Percentiles rank a stretch among this genome's conserved stretches.
Evolutionary conservation across 2,888 invertebrate genomes (phyloP).

Genomic region (Andrena camellia): DNA sequence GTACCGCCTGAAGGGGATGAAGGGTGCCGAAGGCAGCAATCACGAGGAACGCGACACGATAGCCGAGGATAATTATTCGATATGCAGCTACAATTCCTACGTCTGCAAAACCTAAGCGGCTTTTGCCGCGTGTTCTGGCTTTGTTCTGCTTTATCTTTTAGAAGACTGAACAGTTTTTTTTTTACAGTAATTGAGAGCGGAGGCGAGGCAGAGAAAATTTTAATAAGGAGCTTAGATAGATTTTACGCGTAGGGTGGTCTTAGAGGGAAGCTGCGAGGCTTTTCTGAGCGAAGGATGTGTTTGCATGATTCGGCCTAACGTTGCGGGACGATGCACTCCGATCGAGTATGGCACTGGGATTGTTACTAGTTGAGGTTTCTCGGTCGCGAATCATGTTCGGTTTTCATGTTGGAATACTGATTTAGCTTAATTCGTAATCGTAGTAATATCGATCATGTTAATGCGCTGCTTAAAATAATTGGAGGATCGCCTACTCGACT

Average conservation of each 20-base stretch:
- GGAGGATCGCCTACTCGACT: constrained; percentile 3
- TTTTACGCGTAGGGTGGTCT: not conserved
- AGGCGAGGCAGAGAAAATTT: not conserved
- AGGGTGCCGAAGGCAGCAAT: constrained; percentile 32
- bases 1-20: constrained; percentile 59
- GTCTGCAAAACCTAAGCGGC: constrained; percentile 63
- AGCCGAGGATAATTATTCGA: constrained; percentile 69
- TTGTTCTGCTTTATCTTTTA: not conserved
- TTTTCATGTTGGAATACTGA: too few species aligned
- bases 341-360: too few species aligned
- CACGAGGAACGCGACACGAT: constrained; percentile 61
- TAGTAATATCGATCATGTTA: constrained; percentile 10
- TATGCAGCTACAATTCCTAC: constrained; percentile 69
- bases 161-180: constrained; percentile 63
- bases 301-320: too few species aligned
- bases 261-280: not conserved
- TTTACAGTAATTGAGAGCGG: constrained; percentile 31
- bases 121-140: constrained; percentile 3
- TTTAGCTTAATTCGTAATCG: too few species aligned
- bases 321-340: too few species aligned
- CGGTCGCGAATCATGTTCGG: too few species aligned
- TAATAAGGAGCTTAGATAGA: constrained; percentile 5
- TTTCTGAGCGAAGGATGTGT: not conserved
- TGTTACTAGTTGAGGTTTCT: too few species aligned
- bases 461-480: not conserved